A percentile compares a stretch with the other conserved stretches of the same genome.
Evolutionary conservation across 2,113 vertebrate species (phyloP).

Genomic region (Cathartes aura): DNA sequence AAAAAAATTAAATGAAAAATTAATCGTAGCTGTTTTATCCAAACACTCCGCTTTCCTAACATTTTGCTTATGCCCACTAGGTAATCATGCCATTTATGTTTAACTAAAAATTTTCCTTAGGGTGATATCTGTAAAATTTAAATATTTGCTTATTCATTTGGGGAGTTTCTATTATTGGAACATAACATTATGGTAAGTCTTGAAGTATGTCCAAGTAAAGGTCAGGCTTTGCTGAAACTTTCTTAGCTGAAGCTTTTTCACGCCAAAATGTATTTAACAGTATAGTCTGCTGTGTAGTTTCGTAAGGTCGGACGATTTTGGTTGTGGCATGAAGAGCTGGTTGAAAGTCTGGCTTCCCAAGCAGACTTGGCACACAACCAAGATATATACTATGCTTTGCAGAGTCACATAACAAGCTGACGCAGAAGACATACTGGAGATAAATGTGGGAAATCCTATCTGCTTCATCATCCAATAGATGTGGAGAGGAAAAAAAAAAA

Average conservation of each 20-base stretch:
- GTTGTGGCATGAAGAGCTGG: not conserved
- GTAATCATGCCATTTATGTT: constrained; percentile 32
- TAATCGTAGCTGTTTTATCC: constrained; percentile 68
- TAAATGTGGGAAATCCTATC: constrained; percentile 35
- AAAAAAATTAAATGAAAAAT: constrained; percentile 63
- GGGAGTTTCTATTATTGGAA: constrained; percentile 29
- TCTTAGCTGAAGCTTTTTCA: not conserved
- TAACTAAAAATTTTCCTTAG: constrained; percentile 23
- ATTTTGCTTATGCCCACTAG: constrained; percentile 60
- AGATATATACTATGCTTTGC: constrained; percentile 27
- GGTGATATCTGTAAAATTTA: constrained; percentile 56
- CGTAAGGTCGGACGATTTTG: not conserved
- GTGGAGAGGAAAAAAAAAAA: not conserved
- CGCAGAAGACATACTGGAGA: not conserved
- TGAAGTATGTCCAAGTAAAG: constrained; percentile 52
- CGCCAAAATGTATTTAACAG: not conserved
- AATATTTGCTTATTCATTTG: constrained; percentile 32
- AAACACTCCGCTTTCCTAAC: constrained; percentile 68
- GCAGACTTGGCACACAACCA: constrained; percentile 11
- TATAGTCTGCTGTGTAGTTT: not conserved
- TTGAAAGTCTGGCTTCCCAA: constrained; percentile 26
- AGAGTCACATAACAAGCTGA: constrained; percentile 48
- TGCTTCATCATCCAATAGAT: not conserved
- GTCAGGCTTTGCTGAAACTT: not conserved
- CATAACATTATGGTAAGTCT: not conserved